phyloP scores from a whole-genome alignment of 2,888 invertebrate genomes.

The Drosophila melanosoma region DNA sequence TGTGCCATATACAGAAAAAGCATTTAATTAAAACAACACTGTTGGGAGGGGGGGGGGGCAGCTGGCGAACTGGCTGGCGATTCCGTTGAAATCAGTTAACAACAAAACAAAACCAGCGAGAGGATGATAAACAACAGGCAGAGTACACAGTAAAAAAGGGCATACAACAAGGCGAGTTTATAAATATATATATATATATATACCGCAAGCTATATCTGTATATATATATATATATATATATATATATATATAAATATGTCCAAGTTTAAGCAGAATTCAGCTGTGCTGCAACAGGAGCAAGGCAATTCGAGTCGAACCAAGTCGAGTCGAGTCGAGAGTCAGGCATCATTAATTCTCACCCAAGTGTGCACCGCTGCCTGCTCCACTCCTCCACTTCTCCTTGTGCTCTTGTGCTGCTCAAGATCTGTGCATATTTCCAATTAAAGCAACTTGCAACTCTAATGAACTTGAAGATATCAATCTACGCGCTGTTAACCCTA shows the following conservation, averaged over 20 bases:
- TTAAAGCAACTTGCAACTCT: constrained; percentile 78
- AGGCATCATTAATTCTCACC: constrained; percentile 78
- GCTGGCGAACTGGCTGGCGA: constrained; percentile 14
- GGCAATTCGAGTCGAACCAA: constrained; percentile 21
- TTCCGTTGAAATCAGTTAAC: constrained; percentile 73
- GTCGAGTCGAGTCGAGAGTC: constrained; percentile 29
- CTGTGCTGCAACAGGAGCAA: constrained; percentile 24
- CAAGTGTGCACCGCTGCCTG: constrained; percentile 58
- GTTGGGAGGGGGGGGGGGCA: constrained; percentile 9
- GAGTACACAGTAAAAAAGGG: constrained; percentile 27
- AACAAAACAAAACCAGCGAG: constrained; percentile 23
- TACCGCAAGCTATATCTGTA: background rate
- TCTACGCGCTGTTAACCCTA: constrained; percentile 80
- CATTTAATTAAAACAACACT: constrained; percentile 64
- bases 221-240: background rate
- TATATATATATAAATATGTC: constrained; percentile 32
- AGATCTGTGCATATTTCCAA: constrained; percentile 75
- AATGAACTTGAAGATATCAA: constrained; percentile 81
- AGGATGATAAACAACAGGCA: background rate
- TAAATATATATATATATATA: constrained; percentile 5
- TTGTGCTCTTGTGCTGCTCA: constrained; percentile 11
- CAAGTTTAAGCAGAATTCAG: constrained; percentile 72
- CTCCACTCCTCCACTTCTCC: background rate
- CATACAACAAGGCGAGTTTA: constrained; percentile 20
- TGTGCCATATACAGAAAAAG: constrained; percentile 56